Evolutionary conservation across 64 coral and sea anemone species (phyloP), one percentile per base, ranked within the genome.

Genomic region (Stichodactyla mertensii): DNA sequence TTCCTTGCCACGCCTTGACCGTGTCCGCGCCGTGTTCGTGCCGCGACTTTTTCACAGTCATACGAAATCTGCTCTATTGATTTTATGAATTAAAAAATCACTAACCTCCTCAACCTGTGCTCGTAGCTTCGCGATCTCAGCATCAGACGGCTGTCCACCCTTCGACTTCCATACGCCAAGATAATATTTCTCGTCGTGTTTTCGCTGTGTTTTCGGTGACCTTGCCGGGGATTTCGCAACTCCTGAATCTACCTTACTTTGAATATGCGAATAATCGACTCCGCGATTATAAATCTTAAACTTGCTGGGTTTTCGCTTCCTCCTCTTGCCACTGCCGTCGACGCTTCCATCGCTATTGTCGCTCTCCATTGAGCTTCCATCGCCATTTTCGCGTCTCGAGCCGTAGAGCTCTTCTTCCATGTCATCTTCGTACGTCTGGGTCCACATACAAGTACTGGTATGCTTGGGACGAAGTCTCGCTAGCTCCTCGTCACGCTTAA

Each of bases 201-300:
- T 10, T 19, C 22, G 18, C 16, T 88, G 16, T 4, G 87, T 79
- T 57, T 31, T 88, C 20, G 77, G 74, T 10, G 60, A 77, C 6
- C 19, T 64, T 3, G 16, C 16, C 0, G 24, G 59, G 16, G 52
- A 78, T 11, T 54, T 51, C 26, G 7, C 24, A 82, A 77, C 22
- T 74, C 51, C 53, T 16, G 22, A 55, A 51, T 78, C 82, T 84
- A 96, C 94, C 82, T 92, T 92, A 85, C 94, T 93, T 79, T 84
- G 66, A 16, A 96, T 54, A 67, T 96, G 94, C 4, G 94, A 96
- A 55, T 90, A 96, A 85, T 96, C 94, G 6, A 62, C 51, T 6
- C 57, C 80, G 60, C 90, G 64, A 54, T 86, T 90, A 61, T 93
- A 96, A 10, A 96, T 88, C 59, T 84, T 92, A 82, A 96, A 16